Percentiles rank a stretch among this genome's conserved stretches.
phyloP scores from a whole-genome alignment of 92 coral and sea anemone species.

The Epizoanthus stellaris region DNA sequence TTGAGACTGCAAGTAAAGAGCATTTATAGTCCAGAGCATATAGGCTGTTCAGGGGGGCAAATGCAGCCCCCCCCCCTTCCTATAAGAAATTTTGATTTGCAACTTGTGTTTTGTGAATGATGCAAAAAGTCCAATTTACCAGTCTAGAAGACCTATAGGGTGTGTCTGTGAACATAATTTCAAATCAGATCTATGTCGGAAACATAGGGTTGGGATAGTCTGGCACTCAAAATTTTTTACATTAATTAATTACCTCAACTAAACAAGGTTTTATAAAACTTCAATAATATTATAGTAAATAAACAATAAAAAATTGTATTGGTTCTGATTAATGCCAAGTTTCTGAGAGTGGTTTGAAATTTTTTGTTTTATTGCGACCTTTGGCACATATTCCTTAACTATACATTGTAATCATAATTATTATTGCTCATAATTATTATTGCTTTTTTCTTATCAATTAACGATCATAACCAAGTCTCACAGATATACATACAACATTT shows the following conservation, averaged over 20 bases:
- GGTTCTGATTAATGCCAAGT: background rate
- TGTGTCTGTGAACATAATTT: background rate
- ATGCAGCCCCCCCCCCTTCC: background rate
- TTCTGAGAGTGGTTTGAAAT: background rate
- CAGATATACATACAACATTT: background rate
- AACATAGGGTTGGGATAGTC: background rate
- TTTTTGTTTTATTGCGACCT: background rate
- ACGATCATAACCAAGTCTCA: background rate
- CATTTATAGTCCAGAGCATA: background rate
- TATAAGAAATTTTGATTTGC: background rate
- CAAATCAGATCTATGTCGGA: background rate
- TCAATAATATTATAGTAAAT: no score
- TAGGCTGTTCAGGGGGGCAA: background rate
- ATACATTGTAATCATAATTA: background rate
- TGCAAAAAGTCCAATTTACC: background rate
- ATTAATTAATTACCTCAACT: background rate
- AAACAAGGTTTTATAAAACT: background rate
- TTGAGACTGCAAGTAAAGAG: slow-evolving; percentile 25
- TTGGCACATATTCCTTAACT: background rate
- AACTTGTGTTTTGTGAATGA: background rate
- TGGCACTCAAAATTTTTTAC: no score
- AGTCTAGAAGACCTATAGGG: background rate
- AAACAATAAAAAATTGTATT: background rate
- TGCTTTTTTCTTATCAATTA: background rate
- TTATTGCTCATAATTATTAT: background rate